A percentile compares a stretch with the other conserved stretches of the same genome.
Conservation (phyloP, 2,888 invertebrate species). For the Caenorhabditis zanzibari region DNA sequence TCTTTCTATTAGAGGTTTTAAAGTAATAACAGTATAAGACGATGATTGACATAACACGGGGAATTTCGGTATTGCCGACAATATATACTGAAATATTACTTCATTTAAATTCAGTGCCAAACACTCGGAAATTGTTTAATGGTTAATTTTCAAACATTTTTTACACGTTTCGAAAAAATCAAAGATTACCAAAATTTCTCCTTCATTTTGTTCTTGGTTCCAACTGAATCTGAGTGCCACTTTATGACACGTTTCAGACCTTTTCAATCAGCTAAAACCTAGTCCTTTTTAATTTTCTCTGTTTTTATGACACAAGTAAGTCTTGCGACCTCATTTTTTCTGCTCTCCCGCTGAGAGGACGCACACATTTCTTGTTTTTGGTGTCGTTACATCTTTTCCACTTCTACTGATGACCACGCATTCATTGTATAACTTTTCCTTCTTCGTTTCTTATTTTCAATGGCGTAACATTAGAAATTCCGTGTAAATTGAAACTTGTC, state of each 20-base stretch:
- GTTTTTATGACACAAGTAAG: not conserved
- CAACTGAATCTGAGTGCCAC: not conserved
- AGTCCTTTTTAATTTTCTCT: not conserved
- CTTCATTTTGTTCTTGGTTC: not conserved
- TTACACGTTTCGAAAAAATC: not conserved
- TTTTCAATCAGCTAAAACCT: conserved; percentile 50
- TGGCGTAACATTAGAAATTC: conserved; percentile 41
- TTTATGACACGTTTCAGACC: not conserved
- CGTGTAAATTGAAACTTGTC: conserved; percentile 49
- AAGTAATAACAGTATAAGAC: no score
- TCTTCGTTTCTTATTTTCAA: conserved; percentile 3
- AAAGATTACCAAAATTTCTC: not conserved
- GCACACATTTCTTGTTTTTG: not conserved
- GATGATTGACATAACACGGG: no score
- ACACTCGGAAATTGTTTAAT: no score
- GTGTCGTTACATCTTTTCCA: not conserved
- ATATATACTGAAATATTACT: no score
- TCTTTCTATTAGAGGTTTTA: no score
- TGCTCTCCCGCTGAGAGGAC: conserved; percentile 40
- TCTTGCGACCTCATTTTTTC: not conserved
- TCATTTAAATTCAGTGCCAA: no score
- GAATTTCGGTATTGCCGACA: no score
- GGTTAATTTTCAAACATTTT: no score
- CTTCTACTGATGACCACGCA: conserved; percentile 46
- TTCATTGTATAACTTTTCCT: conserved; percentile 37